phyloP scores from a whole-genome alignment of 2,113 vertebrate species.

The Coregonus clupeaformis region DNA sequence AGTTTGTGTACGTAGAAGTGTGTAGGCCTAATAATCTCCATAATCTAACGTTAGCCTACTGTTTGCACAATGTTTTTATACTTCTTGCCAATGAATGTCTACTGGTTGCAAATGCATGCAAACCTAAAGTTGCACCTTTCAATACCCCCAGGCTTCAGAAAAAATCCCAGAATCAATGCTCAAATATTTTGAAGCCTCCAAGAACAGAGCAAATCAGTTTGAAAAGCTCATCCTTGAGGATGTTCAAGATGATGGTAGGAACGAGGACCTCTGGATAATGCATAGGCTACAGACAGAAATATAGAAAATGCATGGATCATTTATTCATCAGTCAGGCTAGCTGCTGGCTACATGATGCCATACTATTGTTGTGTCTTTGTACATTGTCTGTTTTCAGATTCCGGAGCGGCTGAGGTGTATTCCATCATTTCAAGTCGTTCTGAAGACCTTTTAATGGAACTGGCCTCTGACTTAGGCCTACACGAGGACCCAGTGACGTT shows the following conservation, averaged over 20 bases:
- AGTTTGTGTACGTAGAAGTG: too few species aligned
- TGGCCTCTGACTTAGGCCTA: constrained; percentile 44
- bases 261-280: background rate
- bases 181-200: constrained; percentile 77
- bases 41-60: too few species aligned
- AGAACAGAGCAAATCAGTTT: constrained; percentile 69
- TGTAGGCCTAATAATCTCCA: too few species aligned
- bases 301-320: background rate
- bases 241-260: constrained; percentile 71
- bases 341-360: background rate
- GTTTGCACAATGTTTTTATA: too few species aligned
- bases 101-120: too few species aligned
- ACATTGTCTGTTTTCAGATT: constrained; percentile 8
- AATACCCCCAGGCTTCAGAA: constrained; percentile 61
- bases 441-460: constrained; percentile 52
- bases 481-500: constrained; percentile 61
- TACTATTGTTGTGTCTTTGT: background rate
- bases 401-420: constrained; percentile 45
- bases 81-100: too few species aligned
- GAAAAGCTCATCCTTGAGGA: constrained; percentile 81
- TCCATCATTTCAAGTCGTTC: constrained; percentile 40
- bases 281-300: too few species aligned
- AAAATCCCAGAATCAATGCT: constrained; percentile 81
- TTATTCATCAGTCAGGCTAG: background rate
- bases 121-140: background rate